Evolutionary conservation across 2,888 invertebrate species (phyloP), one percentile per base, ranked within the genome.

Genomic region (Lamellibrachia satsuma): DNA sequence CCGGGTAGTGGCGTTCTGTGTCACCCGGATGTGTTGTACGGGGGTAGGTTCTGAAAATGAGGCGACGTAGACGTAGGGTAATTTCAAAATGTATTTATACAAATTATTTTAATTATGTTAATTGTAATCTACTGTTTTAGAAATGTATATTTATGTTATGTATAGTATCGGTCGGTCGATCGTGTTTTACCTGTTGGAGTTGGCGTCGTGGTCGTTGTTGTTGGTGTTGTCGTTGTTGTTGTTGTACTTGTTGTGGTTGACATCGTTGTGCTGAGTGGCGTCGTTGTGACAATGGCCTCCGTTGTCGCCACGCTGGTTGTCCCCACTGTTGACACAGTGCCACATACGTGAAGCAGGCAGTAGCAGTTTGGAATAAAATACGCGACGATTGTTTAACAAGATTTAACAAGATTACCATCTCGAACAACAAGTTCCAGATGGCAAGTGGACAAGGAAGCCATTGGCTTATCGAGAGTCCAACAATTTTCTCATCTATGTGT

Each of bases 151-250:
- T 51, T 52, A 52, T 52, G 52, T 92, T 90, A 22, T 0, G 39
- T 39, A 39, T 39, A 39, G 39, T 39, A 55, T 9, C 9, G 55
- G 3, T 55, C 3, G 9, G 60, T 60, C 60, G 6, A 22, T 75
- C 75, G 4, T 39, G 39, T n/a, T 22, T 75, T 75, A 75, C 75
- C 75, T 75, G 75, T 75, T 11, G 93, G 90, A 90, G 93, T 93
- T 15, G 93, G 91, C 11, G 93, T 92, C 52, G 93, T 90, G 8
- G 91, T 93, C 51, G 92, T 91, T 9, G 52, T n/a, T 7, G 92
- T 92, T 27, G 92, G 91, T 27, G 93, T 92, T 15, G 93, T 60
- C 22, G 93, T 60, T n/a, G 92, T 91, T 52, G 93, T 90, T n/a
- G 91, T 93, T 3, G 92, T n/a, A 27, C 52, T 60, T 7, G 93